phyloP scores from a whole-genome alignment of 2,888 invertebrate genomes.

The Aleiodes leptofemur region DNA sequence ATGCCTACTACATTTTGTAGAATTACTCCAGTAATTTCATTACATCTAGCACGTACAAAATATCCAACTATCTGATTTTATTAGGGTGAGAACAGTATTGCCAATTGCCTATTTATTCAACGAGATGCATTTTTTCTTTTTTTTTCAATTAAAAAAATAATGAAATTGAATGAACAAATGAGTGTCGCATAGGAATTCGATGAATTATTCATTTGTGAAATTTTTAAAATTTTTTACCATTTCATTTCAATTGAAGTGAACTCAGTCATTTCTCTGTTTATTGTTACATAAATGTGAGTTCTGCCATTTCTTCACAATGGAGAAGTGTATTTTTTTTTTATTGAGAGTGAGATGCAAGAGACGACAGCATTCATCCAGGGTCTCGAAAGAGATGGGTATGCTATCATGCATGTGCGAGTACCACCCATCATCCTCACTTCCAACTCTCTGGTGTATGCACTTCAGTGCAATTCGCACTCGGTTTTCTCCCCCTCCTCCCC shows the following conservation, averaged over 20 bases:
- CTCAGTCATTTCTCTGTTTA: no score
- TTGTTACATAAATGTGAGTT: no score
- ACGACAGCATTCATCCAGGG: slow-evolving; percentile 13
- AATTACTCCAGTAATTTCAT: slow-evolving; percentile 33
- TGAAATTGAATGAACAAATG: no score
- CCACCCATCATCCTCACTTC: not conserved
- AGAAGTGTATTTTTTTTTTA: not conserved
- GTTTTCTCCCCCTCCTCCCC: not conserved
- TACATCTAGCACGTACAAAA: slow-evolving; percentile 9
- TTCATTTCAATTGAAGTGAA: no score
- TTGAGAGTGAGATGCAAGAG: not conserved
- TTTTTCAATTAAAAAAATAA: no score
- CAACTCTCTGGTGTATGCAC: not conserved
- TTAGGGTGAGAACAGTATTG: not conserved
- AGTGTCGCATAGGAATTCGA: no score
- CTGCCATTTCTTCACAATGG: not conserved
- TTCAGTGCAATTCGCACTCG: slow-evolving; percentile 19
- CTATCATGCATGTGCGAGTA: slow-evolving; percentile 12
- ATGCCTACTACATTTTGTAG: not conserved
- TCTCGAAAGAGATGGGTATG: not conserved
- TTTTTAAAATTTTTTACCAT: no score
- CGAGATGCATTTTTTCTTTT: not conserved
- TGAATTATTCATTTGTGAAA: no score
- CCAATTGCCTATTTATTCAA: not conserved
- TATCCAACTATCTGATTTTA: slow-evolving; percentile 1